phyloP scores from a whole-genome alignment of 1,140 invertebrate genomes.

The Saccostrea echinata region DNA sequence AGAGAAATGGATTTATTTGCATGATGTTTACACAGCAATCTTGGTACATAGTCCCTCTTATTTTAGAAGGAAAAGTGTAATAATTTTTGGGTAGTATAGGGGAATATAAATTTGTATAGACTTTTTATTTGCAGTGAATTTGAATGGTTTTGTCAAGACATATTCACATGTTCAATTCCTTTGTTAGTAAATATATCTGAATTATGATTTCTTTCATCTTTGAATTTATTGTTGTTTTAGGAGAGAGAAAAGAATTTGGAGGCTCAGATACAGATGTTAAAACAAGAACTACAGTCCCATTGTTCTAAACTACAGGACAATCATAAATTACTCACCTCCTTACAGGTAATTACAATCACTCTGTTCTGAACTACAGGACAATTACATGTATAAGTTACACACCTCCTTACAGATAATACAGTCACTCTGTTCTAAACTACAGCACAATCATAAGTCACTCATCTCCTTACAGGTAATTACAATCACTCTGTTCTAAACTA shows the following conservation, averaged over 20 bases:
- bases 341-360: slow-evolving; percentile 66
- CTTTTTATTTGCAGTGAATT: neutral
- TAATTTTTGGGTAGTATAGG: neutral
- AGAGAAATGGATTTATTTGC: slow-evolving; percentile 63
- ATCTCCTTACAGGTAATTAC: slow-evolving; percentile 67
- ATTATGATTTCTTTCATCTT: neutral
- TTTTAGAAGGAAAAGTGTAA: neutral
- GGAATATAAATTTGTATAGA: neutral
- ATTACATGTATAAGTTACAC: neutral
- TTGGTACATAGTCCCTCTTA: no score
- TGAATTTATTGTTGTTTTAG: slow-evolving; percentile 50
- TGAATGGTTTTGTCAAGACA: neutral
- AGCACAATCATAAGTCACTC: slow-evolving; percentile 71
- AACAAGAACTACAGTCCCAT: slow-evolving; percentile 69
- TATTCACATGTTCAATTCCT: neutral
- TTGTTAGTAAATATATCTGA: neutral
- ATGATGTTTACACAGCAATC: slow-evolving; percentile 39
- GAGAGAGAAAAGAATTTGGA: slow-evolving; percentile 69
- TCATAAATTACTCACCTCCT: slow-evolving; percentile 66
- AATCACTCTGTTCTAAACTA: no score
- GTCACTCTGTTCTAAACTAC: slow-evolving; percentile 69
- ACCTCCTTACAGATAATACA: slow-evolving; percentile 45
- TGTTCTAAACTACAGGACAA: slow-evolving; percentile 70
- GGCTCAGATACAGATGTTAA: slow-evolving; percentile 67
- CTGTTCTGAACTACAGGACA: neutral